A percentile compares a stretch with the other conserved stretches of the same genome.
phyloP scores from a whole-genome alignment of 2,113 vertebrate genomes.

The Turnix velox region DNA sequence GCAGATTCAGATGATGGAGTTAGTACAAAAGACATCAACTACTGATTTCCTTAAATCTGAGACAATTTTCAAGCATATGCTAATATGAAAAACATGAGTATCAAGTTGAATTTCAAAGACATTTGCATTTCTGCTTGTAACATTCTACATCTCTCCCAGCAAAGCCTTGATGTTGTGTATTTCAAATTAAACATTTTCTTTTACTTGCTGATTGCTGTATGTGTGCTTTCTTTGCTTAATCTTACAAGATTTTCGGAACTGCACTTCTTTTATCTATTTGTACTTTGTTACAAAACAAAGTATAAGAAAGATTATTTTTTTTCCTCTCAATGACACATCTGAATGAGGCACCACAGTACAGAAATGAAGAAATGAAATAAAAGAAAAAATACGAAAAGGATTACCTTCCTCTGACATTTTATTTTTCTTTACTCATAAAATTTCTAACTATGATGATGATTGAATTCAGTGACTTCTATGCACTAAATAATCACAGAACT shows the following conservation, averaged over 20 bases:
- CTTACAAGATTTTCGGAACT: not conserved
- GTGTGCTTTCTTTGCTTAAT: not conserved
- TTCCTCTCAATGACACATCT: not conserved
- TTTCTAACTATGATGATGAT: not conserved
- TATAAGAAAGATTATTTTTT: not conserved
- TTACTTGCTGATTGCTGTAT: not conserved
- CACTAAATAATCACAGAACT: not conserved
- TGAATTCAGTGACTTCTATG: not conserved
- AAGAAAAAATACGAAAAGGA: not conserved
- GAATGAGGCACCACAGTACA: not conserved
- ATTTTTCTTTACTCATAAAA: not conserved
- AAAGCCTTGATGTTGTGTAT: not conserved
- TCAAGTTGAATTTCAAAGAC: not conserved
- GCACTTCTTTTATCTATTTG: not conserved
- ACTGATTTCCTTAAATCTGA: not conserved
- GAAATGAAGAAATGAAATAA: not conserved
- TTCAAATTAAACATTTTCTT: not conserved
- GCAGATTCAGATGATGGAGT: not conserved
- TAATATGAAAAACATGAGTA: not conserved
- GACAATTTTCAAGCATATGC: not conserved
- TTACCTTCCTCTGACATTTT: not conserved
- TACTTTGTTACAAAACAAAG: not conserved
- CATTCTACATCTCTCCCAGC: not conserved
- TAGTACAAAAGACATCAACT: not conserved
- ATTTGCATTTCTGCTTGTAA: not conserved